Conservation (phyloP, 92 coral and sea anemone genomes). For the Epizoanthus rinbou region DNA sequence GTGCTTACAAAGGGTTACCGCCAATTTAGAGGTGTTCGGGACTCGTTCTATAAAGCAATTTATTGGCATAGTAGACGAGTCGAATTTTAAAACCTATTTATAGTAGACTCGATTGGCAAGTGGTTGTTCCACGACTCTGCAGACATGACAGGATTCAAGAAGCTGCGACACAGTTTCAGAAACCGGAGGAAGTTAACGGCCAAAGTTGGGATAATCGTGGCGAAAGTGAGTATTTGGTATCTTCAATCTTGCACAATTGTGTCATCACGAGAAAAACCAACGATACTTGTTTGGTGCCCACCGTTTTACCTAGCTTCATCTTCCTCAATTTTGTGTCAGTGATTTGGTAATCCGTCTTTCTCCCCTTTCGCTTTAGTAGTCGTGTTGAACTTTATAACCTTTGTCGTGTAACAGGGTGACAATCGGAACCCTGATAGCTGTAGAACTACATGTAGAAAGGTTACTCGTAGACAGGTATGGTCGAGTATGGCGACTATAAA, state of each 20-base stretch:
- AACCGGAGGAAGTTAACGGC: conserved; percentile 6
- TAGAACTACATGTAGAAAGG: no score
- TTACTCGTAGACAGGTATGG: no score
- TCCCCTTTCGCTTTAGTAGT: background rate
- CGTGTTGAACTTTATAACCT: background rate
- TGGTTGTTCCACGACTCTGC: background rate
- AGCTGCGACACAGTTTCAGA: conserved; percentile 16
- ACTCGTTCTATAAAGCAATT: background rate
- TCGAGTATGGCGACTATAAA: background rate
- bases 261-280: no score
- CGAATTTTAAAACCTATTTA: background rate
- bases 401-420: background rate
- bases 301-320: no score
- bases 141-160: conserved; percentile 12
- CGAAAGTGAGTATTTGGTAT: conserved; percentile 7
- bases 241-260: background rate
- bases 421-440: background rate
- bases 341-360: no score
- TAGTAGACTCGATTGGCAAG: background rate
- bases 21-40: background rate
- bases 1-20: conserved; percentile 19
- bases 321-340: no score
- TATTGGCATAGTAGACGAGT: background rate
- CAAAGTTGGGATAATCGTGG: conserved; percentile 16
- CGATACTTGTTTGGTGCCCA: background rate